Percentiles rank a stretch among this genome's conserved stretches.
These are phyloP conservation scores for Delia radicum DNA, from an alignment of 1,140 invertebrate species.

Conservation along the genomic window DNA sequence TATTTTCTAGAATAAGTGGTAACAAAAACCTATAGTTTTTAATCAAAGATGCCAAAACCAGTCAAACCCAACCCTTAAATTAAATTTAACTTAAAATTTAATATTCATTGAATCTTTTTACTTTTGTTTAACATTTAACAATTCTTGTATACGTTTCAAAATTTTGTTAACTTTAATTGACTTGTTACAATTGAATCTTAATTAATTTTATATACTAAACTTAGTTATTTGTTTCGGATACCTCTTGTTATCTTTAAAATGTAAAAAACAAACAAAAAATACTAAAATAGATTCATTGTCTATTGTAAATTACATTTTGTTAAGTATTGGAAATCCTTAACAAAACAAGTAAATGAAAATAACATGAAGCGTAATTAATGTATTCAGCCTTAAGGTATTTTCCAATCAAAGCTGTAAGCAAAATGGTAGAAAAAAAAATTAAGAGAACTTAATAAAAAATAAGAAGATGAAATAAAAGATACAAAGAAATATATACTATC, in stretches of 20 bases:
- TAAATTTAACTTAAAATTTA: too few relatives aligned
- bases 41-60: too few relatives aligned
- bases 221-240: background rate
- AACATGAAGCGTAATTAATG: conserved; percentile 10
- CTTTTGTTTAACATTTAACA: background rate
- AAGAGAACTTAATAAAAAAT: too few relatives aligned
- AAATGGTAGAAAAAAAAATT: too few relatives aligned
- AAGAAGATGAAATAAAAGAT: too few relatives aligned
- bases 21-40: too few relatives aligned
- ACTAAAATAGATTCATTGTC: background rate
- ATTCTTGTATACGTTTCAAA: background rate
- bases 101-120: background rate
- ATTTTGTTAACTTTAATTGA: background rate
- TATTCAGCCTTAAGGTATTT: background rate
- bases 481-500: too few relatives aligned
- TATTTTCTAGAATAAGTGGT: too few relatives aligned
- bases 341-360: conserved; percentile 7
- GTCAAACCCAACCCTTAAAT: too few relatives aligned
- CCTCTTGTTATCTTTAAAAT: too few relatives aligned
- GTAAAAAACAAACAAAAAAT: background rate
- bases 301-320: background rate
- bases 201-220: background rate
- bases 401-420: too few relatives aligned
- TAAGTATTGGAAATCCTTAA: background rate
- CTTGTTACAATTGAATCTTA: background rate